Evolutionary conservation across 37 sponge, comb jelly and placozoan genomes (phyloP), one percentile per base, ranked within the genome.

Genomic region (Cliona cf. orientalis): DNA sequence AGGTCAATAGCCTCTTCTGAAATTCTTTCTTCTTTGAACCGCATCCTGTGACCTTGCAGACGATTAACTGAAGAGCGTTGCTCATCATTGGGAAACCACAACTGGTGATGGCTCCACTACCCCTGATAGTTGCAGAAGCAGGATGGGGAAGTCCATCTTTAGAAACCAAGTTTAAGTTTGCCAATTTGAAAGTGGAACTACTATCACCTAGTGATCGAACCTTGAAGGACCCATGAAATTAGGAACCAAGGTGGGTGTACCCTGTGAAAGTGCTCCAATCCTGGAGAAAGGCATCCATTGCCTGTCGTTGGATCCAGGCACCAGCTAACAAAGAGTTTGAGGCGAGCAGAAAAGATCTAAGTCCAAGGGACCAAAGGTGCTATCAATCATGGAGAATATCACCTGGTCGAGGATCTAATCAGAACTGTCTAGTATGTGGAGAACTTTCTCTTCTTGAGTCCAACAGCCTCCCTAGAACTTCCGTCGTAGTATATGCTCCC

Each of bases 271-370:
- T 34, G 14, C 53, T 45, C 87, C 87, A 86, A 25, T 53, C 42
- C 80, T 71, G 80, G 28, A 71, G 37, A 32, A 86, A 79, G n/a
- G 87, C 87, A 58, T 86, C 87, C 25, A 61, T 76, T 62, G 71
- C 69, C 38, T 45, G 58, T 67, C 73, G n/a, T n/a, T n/a, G n/a
- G n/a, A n/a, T n/a, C n/a, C n/a, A n/a, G n/a, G n/a, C n/a, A n/a
- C n/a, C n/a, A n/a, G n/a, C n/a, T n/a, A n/a, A n/a, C n/a, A n/a
- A n/a, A n/a, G n/a, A n/a, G n/a, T n/a, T n/a, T n/a, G n/a, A n/a
- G n/a, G n/a, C n/a, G n/a, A n/a, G n/a, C n/a, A n/a, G n/a, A n/a
- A n/a, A n/a, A n/a, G n/a, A n/a, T n/a, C n/a, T n/a, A n/a, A n/a
- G n/a, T n/a, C n/a, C n/a, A n/a, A n/a, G n/a, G n/a, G n/a, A n/a